Evolutionary conservation across 2,113 vertebrate species (phyloP).

Genomic region (Toxotes jaculatrix): DNA sequence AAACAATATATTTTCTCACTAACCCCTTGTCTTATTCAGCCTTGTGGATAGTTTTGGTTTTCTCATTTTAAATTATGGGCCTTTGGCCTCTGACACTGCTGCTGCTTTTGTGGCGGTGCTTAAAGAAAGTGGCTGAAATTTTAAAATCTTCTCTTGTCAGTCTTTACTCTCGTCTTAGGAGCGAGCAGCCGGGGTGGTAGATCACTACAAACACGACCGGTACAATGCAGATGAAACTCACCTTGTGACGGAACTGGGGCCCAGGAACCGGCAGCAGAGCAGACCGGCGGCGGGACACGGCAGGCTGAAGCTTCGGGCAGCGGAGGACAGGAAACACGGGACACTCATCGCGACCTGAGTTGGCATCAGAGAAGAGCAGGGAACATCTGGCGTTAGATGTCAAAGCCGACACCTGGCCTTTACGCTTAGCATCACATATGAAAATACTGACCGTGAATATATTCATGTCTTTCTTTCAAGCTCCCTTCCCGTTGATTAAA

Average conservation of each 20-base stretch:
- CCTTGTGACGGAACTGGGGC: conserved; percentile 77
- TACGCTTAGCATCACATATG: neutral
- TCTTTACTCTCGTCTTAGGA: too few relatives aligned
- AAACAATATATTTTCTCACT: neutral
- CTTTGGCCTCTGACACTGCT: neutral
- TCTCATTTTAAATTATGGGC: neutral
- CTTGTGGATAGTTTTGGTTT: neutral
- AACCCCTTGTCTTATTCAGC: neutral
- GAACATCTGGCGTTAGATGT: neutral
- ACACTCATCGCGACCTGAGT: conserved; percentile 70
- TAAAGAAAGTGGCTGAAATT: neutral
- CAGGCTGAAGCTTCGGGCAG: conserved; percentile 69
- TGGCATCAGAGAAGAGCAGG: neutral
- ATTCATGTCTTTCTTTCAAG: neutral
- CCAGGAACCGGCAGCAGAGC: conserved; percentile 59
- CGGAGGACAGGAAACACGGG: conserved; percentile 76
- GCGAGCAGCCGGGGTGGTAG: neutral
- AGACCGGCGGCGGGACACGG: conserved; percentile 12
- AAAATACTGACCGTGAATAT: neutral
- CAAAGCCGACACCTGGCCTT: neutral
- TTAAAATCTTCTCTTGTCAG: neutral
- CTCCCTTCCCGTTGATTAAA: neutral
- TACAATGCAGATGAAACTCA: conserved; percentile 63
- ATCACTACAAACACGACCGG: neutral
- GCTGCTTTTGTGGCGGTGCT: neutral